These are phyloP conservation scores for Myotis planiceps DNA, from an alignment of 2,797 vertebrate genomes.

Conservation along the genomic window DNA sequence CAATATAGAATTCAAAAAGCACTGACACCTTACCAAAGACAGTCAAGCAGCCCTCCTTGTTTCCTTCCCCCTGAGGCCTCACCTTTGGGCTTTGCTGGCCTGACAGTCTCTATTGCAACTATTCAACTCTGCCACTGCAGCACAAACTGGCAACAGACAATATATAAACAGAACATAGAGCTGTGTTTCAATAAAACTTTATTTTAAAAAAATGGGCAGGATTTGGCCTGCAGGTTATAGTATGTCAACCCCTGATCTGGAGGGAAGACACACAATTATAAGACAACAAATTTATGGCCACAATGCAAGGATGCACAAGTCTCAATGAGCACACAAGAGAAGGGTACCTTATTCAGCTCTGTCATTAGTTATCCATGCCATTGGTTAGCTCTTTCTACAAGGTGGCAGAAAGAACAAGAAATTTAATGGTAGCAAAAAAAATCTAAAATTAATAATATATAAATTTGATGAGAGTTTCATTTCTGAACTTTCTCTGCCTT, in stretches of 20 bases:
- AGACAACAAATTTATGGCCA: background rate
- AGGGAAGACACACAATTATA: background rate
- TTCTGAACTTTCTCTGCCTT: background rate
- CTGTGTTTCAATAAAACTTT: background rate
- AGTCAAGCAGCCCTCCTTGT: background rate
- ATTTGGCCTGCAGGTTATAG: background rate
- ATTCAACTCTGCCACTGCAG: background rate
- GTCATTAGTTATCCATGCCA: background rate
- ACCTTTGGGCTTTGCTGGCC: background rate
- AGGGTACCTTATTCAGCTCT: background rate
- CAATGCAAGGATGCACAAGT: background rate
- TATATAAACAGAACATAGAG: background rate
- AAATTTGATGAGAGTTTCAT: background rate
- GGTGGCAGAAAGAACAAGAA: background rate
- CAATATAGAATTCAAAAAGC: background rate
- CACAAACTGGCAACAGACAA: background rate
- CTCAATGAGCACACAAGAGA: background rate
- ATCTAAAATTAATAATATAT: conserved; percentile 18
- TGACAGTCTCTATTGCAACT: background rate
- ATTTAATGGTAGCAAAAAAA: background rate
- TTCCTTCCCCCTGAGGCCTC: background rate
- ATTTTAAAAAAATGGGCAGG: background rate
- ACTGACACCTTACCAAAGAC: background rate
- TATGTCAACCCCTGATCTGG: background rate
- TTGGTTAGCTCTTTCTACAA: background rate